phyloP scores from a whole-genome alignment of 2,888 invertebrate species.

The Willowsia nigromaculata region DNA sequence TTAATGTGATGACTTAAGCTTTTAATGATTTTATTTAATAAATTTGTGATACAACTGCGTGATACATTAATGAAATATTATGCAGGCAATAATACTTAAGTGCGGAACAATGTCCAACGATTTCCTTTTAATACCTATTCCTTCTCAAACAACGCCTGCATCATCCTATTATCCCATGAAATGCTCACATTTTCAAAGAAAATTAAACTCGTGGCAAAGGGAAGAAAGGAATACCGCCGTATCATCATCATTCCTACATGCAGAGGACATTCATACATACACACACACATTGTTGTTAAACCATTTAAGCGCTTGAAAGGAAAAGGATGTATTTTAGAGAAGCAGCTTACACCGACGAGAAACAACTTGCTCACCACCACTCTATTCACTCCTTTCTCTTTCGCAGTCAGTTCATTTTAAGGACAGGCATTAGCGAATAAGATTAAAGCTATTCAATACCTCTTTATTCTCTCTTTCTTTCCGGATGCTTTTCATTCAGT shows the following conservation, averaged over 20 bases:
- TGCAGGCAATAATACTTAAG: not conserved
- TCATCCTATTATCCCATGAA: not conserved
- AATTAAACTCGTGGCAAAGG: not conserved
- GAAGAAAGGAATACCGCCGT: not conserved
- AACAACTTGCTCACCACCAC: conserved; percentile 2
- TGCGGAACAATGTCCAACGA: not conserved
- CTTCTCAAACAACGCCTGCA: not conserved
- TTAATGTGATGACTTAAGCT: too few species aligned
- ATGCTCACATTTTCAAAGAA: not conserved
- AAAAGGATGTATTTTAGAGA: conserved; percentile 61
- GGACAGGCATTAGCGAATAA: conserved; percentile 33
- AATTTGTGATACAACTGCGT: not conserved
- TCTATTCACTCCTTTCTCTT: conserved; percentile 21
- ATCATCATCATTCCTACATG: not conserved
- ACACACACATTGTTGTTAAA: conserved; percentile 18
- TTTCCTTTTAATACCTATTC: not conserved
- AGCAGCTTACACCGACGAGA: conserved; percentile 24
- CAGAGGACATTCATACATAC: not conserved
- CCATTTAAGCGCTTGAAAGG: conserved; percentile 64
- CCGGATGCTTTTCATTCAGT: not conserved
- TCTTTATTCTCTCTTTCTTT: not conserved
- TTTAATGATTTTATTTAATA: too few species aligned
- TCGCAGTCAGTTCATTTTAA: conserved; percentile 21
- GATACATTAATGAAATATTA: not conserved
- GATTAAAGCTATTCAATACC: conserved; percentile 39